A percentile compares a stretch with the other conserved stretches of the same genome.
These are phyloP conservation scores for Neotragus pygmaeus DNA, from an alignment of 2,113 vertebrate species.

Conservation along the genomic window DNA sequence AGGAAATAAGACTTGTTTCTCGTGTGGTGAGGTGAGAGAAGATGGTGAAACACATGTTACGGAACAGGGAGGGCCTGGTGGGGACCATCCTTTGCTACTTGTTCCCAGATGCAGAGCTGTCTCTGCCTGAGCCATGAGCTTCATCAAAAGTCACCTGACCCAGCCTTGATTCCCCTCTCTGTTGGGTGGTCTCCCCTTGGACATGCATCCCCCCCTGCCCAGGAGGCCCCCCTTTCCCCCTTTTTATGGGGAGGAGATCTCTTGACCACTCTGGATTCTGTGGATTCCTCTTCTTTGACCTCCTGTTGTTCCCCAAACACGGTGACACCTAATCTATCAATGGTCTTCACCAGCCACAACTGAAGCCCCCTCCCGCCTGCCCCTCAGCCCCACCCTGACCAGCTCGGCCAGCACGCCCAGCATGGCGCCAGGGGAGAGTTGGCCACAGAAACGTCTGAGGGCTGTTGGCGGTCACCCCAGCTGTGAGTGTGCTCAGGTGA, in stretches of 20 bases:
- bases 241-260: too few species aligned
- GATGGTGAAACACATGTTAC: rapidly evolving
- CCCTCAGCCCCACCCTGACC: not conserved
- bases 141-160: not conserved
- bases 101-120: not conserved
- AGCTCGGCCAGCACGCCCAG: rapidly evolving
- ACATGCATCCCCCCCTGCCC: not conserved
- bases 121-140: not conserved
- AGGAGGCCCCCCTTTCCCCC: too few species aligned
- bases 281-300: too few species aligned
- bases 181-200: not conserved
- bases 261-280: not conserved
- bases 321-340: not conserved
- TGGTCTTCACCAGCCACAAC: not conserved
- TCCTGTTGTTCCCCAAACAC: not conserved
- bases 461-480: not conserved
- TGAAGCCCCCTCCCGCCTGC: not conserved
- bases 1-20: not conserved
- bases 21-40: rapidly evolving
- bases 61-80: rapidly evolving
- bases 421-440: too few species aligned
- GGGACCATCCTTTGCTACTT: too few species aligned
- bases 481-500: not conserved
- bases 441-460: not conserved
- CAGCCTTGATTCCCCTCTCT: not conserved